Conservation (phyloP, 92 coral and sea anemone genomes). For the Muricea muricata region DNA sequence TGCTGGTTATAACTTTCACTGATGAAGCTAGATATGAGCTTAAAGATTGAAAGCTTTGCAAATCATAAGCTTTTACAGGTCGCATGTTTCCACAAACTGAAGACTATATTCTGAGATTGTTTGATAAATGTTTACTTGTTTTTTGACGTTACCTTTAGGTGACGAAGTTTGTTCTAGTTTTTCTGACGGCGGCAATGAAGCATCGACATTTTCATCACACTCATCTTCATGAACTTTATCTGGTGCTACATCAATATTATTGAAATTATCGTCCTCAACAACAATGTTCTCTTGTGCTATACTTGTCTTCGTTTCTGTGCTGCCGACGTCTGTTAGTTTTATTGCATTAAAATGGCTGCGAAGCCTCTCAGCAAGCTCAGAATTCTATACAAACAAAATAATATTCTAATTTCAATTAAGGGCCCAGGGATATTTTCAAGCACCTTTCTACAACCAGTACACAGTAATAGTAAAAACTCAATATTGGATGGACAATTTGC, state of each 20-base stretch:
- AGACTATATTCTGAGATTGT: too few relatives aligned
- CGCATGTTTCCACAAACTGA: too few relatives aligned
- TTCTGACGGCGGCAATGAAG: background rate
- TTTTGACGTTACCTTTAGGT: constrained; percentile 7
- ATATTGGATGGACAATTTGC: too few relatives aligned
- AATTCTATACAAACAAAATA: constrained; percentile 39
- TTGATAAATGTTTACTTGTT: too few relatives aligned
- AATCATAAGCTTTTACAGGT: too few relatives aligned
- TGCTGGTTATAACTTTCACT: too few relatives aligned
- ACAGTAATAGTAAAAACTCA: too few relatives aligned
- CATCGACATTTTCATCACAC: constrained; percentile 23
- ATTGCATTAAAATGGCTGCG: constrained; percentile 10
- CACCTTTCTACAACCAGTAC: too few relatives aligned
- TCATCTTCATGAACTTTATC: background rate
- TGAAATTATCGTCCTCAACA: background rate
- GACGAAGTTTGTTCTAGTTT: constrained; percentile 2
- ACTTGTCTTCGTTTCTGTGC: background rate
- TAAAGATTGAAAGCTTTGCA: too few relatives aligned
- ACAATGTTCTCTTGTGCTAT: background rate
- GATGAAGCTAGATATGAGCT: too few relatives aligned
- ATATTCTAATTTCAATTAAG: too few relatives aligned
- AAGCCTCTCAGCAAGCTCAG: constrained; percentile 40
- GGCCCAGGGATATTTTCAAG: too few relatives aligned
- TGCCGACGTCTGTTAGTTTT: background rate
- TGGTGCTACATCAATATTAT: constrained; percentile 1